Percentiles rank a stretch among this genome's conserved stretches.
Conservation (phyloP, 2,888 invertebrate genomes). For the Teleogryllus oceanicus region DNA sequence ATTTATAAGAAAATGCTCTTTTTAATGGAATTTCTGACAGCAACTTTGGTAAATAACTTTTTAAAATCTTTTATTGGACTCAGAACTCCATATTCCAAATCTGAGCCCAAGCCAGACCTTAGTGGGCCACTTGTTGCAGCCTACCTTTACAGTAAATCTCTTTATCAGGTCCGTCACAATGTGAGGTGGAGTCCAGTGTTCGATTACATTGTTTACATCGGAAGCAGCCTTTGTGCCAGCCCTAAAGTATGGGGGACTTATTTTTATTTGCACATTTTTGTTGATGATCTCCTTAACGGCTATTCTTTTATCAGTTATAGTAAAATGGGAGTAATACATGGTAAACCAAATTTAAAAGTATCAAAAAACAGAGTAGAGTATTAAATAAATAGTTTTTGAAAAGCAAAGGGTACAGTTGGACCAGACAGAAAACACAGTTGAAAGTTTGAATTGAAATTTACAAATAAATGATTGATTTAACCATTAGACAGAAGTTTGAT, state of each 20-base stretch:
- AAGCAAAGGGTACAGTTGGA: no score
- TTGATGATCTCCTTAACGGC: no score
- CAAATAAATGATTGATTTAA: no score
- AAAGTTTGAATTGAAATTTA: no score
- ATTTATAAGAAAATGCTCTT: no score
- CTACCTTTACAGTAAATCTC: slow-evolving; percentile 91
- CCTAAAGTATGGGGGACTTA: slow-evolving; percentile 50
- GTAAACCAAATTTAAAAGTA: no score
- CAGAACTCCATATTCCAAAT: slow-evolving; percentile 1
- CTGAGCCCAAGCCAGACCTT: neutral
- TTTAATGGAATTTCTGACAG: neutral
- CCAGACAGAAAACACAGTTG: no score
- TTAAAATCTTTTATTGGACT: neutral
- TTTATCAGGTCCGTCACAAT: slow-evolving; percentile 89
- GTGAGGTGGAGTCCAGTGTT: slow-evolving; percentile 81
- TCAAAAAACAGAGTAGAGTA: no score
- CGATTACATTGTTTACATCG: slow-evolving; percentile 81
- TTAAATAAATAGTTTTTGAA: no score
- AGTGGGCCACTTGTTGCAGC: slow-evolving; percentile 35
- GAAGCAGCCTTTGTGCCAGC: slow-evolving; percentile 87
- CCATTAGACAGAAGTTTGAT: no score
- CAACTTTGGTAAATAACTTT: neutral
- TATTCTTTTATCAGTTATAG: no score
- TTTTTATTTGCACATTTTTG: neutral
- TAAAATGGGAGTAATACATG: no score